Evolutionary conservation across 2,888 invertebrate genomes (phyloP).

Genomic region (Athalia circularis): DNA sequence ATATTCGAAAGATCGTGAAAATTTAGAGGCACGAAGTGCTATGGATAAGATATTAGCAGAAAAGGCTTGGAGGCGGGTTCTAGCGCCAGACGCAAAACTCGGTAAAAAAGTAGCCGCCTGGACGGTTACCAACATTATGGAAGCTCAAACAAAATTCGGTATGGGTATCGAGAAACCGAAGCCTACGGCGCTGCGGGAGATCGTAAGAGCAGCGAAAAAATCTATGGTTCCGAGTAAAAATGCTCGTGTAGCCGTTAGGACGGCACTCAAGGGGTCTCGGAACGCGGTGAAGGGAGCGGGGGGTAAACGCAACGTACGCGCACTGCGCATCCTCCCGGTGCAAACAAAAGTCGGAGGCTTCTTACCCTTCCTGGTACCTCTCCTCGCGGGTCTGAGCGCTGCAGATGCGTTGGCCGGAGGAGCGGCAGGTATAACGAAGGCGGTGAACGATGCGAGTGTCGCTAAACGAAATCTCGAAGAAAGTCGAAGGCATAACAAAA

Average conservation of each 20-base stretch:
- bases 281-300: conserved; percentile 48
- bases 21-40: conserved; percentile 56
- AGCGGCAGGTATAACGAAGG: conserved; percentile 66
- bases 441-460: conserved; percentile 63
- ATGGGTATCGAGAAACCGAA: conserved; percentile 54
- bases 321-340: conserved; percentile 50
- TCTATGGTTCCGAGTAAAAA: conserved; percentile 22
- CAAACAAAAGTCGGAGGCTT: conserved; percentile 55
- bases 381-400: conserved; percentile 58
- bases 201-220: conserved; percentile 40
- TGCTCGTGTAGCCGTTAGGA: conserved; percentile 29
- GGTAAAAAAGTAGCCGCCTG: conserved; percentile 63
- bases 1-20: conserved; percentile 52
- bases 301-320: conserved; percentile 46
- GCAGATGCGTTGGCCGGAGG: conserved; percentile 66
- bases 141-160: conserved; percentile 61
- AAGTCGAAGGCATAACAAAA: conserved; percentile 64
- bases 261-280: conserved; percentile 48
- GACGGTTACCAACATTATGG: conserved; percentile 63
- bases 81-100: conserved; percentile 59
- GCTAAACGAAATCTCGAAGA: conserved; percentile 64
- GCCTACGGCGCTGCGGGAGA: conserved; percentile 33
- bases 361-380: conserved; percentile 57
- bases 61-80: conserved; percentile 61
- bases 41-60: conserved; percentile 66